These are phyloP conservation scores for Pantherophis alleghaniensis DNA, from an alignment of 2,797 vertebrate genomes.

Conservation along the genomic window DNA sequence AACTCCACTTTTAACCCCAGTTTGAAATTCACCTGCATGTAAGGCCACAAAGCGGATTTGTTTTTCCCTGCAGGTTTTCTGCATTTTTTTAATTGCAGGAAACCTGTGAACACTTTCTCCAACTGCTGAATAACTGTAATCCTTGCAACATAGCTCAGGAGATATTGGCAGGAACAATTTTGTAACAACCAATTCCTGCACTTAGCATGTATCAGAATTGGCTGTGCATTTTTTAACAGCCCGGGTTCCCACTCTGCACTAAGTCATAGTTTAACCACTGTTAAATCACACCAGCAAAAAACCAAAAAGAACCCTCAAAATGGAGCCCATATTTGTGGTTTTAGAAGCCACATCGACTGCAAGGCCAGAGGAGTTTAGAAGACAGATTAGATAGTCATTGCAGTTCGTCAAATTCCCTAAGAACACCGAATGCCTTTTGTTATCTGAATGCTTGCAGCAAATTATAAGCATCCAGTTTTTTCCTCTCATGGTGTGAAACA, in stretches of 20 bases:
- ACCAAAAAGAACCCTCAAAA: neutral
- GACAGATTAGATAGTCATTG: slow-evolving; percentile 35
- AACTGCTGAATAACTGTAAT: neutral
- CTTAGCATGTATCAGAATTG: neutral
- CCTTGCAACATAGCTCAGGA: neutral
- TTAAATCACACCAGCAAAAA: neutral
- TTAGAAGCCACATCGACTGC: neutral
- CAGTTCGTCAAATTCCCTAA: slow-evolving; percentile 19
- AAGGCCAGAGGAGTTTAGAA: slow-evolving; percentile 1
- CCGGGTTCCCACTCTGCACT: neutral
- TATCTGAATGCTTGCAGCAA: neutral
- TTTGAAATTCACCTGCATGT: neutral
- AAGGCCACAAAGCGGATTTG: neutral
- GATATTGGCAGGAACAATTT: neutral
- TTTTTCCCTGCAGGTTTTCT: too few species aligned
- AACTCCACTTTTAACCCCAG: neutral
- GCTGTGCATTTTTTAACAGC: neutral
- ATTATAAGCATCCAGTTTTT: slow-evolving; percentile 35
- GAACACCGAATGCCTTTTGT: neutral
- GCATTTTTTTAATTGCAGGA: neutral
- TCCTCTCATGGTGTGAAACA: neutral
- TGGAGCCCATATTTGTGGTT: neutral
- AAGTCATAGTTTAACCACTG: neutral
- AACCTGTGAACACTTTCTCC: neutral
- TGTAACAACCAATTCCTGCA: neutral